Percentiles rank a stretch among this genome's conserved stretches.
Conservation (phyloP, 1,140 invertebrate genomes). For the Sipha flava region DNA sequence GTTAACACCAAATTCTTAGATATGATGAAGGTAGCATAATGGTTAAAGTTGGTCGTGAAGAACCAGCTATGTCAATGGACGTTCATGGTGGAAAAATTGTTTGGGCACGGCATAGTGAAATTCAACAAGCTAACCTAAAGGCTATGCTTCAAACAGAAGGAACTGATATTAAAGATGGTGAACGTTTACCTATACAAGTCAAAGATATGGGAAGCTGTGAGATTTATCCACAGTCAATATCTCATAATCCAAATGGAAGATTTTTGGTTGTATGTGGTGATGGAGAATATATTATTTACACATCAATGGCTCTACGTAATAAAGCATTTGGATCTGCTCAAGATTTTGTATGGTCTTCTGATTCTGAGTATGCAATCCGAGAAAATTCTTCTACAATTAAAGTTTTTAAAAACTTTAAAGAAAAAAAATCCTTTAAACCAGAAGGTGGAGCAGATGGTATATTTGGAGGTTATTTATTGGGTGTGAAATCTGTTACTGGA, state of each 20-base stretch:
- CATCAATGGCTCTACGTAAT: conserved; percentile 95
- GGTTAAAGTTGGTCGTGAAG: conserved; percentile 94
- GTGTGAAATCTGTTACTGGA: conserved; percentile 86
- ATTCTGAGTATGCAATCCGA: conserved; percentile 89
- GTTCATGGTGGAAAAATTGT: conserved; percentile 95
- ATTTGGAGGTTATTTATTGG: conserved; percentile 89
- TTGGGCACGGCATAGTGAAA: conserved; percentile 95
- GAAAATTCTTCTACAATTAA: conserved; percentile 85
- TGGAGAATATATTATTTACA: conserved; percentile 98
- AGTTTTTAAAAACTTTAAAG: conserved; percentile 98
- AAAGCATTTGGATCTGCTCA: conserved; percentile 97
- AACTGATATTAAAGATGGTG: conserved; percentile 76
- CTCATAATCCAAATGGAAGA: conserved; percentile 95
- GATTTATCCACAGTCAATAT: conserved; percentile 97
- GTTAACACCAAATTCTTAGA: conserved; percentile 40
- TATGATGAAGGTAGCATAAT: conserved; percentile 98
- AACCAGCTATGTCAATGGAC: conserved; percentile 99
- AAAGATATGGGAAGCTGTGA: conserved; percentile 99
- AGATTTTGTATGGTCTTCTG: conserved; percentile 97
- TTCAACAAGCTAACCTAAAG: conserved; percentile 95
- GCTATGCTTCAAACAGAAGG: conserved; percentile 59
- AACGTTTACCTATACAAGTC: conserved; percentile 80
- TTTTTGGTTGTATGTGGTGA: conserved; percentile 99
- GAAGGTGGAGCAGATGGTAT: conserved; percentile 96
- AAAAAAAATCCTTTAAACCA: conserved; percentile 88